A percentile compares a stretch with the other conserved stretches of the same genome.
Conservation (phyloP, 1,140 invertebrate genomes). For the Papilio aristodemus region DNA sequence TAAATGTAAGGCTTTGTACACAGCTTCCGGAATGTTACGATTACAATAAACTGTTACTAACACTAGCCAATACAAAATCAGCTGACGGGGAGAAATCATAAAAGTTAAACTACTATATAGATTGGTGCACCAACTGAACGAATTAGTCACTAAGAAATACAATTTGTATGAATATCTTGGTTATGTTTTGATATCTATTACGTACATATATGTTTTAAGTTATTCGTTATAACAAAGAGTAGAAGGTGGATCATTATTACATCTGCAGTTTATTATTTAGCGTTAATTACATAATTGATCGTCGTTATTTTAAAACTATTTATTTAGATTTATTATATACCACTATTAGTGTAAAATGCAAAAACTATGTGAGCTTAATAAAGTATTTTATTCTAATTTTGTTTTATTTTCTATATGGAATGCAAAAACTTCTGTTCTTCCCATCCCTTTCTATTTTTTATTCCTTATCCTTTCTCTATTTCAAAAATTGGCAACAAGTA, state of each 20-base stretch:
- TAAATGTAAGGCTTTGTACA: conserved; percentile 76
- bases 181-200: conserved; percentile 33
- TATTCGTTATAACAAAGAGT: conserved; percentile 18
- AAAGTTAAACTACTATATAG: conserved; percentile 27
- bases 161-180: conserved; percentile 31
- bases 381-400: conserved; percentile 71
- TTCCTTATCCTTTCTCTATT: not conserved
- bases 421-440: not conserved
- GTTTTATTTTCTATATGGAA: conserved; percentile 36
- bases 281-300: conserved; percentile 50
- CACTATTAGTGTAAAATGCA: conserved; percentile 56
- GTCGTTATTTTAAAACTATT: conserved; percentile 64
- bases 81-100: conserved; percentile 10
- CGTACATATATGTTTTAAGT: conserved; percentile 31
- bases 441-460: not conserved
- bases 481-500: not conserved
- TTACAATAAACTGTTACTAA: conserved; percentile 73
- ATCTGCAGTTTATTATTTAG: conserved; percentile 39
- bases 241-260: conserved; percentile 24
- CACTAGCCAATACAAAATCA: conserved; percentile 49
- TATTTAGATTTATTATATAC: conserved; percentile 66
- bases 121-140: conserved; percentile 65
- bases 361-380: conserved; percentile 74
- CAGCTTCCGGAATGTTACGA: conserved; percentile 78
- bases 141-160: conserved; percentile 28